Conservation (phyloP, 2,113 vertebrate species). For the Heteronetta atricapilla region DNA sequence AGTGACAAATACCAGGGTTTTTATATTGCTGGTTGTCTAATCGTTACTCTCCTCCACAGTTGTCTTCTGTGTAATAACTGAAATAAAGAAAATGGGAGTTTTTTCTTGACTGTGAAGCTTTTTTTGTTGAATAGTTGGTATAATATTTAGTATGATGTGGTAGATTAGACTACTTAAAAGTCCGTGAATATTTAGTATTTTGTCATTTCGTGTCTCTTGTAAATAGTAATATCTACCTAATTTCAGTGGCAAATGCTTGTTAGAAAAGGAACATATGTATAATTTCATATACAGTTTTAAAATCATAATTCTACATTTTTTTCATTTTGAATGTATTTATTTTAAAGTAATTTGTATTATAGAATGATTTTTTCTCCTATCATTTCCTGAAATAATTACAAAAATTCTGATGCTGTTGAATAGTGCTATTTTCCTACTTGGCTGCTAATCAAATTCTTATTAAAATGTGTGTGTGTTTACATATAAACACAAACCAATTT, state of each 20-base stretch:
- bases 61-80: neutral
- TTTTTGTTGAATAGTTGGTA: neutral
- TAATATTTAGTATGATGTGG: neutral
- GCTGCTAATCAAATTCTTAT: neutral
- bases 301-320: constrained; percentile 4
- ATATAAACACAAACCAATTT: fast-evolving
- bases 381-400: constrained; percentile 15
- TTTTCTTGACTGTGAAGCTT: neutral
- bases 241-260: neutral
- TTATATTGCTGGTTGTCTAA: neutral
- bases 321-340: neutral
- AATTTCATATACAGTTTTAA: constrained; percentile 35
- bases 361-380: neutral
- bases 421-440: constrained; percentile 42
- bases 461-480: neutral
- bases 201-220: neutral
- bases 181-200: neutral
- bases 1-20: constrained; percentile 10
- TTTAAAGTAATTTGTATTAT: constrained; percentile 32
- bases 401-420: constrained; percentile 11
- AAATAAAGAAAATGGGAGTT: neutral
- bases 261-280: constrained; percentile 34
- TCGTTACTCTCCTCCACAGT: neutral
- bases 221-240: neutral
- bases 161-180: neutral